phyloP scores from a whole-genome alignment of 2,797 vertebrate genomes.

The Pogoniulus pusillus region DNA sequence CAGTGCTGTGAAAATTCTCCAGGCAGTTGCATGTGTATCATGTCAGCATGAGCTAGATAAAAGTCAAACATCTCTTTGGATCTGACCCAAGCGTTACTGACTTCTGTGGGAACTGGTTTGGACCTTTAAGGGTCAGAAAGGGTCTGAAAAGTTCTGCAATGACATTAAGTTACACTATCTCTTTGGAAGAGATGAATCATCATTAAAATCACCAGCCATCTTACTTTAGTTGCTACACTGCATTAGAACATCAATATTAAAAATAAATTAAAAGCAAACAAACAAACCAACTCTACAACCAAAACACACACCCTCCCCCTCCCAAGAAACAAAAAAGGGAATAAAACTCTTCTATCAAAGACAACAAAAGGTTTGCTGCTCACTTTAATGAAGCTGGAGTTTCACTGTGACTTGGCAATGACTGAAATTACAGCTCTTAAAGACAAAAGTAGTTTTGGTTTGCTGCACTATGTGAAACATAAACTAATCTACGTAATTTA shows the following conservation, averaged over 20 bases:
- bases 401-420: background rate
- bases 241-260: background rate
- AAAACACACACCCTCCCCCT: no score
- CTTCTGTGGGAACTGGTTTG: conserved; percentile 3
- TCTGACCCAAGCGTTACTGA: background rate
- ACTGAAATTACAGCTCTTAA: background rate
- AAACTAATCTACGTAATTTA: background rate
- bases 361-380: background rate
- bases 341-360: background rate
- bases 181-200: background rate
- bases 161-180: background rate
- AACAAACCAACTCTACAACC: background rate
- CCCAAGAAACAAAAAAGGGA: no score
- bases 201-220: background rate
- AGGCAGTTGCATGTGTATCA: background rate
- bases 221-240: background rate
- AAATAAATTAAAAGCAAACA: background rate
- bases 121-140: conserved; percentile 9
- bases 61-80: conserved; percentile 28
- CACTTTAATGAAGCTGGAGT: background rate
- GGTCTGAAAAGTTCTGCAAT: background rate
- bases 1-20: conserved; percentile 23
- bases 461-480: background rate
- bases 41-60: conserved; percentile 17
- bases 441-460: background rate